Conservation (phyloP, 2,888 invertebrate genomes). For the Octonoba sinensis region DNA sequence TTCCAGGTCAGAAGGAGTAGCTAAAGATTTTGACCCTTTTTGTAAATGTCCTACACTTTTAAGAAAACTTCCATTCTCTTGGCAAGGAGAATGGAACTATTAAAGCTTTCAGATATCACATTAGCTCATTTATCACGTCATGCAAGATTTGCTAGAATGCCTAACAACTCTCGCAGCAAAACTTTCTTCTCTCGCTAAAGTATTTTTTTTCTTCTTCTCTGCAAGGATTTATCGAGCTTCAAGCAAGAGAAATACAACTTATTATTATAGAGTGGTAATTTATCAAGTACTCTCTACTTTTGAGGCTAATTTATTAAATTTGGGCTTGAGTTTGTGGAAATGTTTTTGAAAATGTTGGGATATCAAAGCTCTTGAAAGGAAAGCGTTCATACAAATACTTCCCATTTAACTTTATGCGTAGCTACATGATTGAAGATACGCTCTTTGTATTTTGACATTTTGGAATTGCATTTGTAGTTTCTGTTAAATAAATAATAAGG, state of each 20-base stretch:
- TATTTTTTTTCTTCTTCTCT: not conserved
- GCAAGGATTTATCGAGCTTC: constrained; percentile 21
- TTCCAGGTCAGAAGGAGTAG: too few relatives aligned
- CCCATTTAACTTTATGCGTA: too few relatives aligned
- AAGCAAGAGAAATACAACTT: constrained; percentile 9
- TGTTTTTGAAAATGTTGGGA: constrained; percentile 4
- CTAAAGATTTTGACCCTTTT: too few relatives aligned
- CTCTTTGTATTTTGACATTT: too few relatives aligned
- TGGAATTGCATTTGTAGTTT: too few relatives aligned
- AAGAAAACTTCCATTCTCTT: too few relatives aligned
- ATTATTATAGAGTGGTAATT: constrained; percentile 39
- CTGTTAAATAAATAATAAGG: too few relatives aligned
- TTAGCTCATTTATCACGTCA: constrained; percentile 1
- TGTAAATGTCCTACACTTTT: too few relatives aligned
- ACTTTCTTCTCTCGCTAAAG: not conserved
- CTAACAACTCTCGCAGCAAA: not conserved
- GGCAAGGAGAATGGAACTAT: constrained; percentile 10
- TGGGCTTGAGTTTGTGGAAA: constrained; percentile 13
- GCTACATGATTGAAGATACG: too few relatives aligned
- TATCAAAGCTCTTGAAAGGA: not conserved
- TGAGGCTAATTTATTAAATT: constrained; percentile 45
- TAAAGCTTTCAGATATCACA: constrained; percentile 16
- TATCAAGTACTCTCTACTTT: constrained; percentile 29
- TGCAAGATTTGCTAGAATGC: not conserved
- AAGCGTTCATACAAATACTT: too few relatives aligned